phyloP scores from a whole-genome alignment of 1,140 invertebrate genomes.

The Harpegnathos saltator region DNA sequence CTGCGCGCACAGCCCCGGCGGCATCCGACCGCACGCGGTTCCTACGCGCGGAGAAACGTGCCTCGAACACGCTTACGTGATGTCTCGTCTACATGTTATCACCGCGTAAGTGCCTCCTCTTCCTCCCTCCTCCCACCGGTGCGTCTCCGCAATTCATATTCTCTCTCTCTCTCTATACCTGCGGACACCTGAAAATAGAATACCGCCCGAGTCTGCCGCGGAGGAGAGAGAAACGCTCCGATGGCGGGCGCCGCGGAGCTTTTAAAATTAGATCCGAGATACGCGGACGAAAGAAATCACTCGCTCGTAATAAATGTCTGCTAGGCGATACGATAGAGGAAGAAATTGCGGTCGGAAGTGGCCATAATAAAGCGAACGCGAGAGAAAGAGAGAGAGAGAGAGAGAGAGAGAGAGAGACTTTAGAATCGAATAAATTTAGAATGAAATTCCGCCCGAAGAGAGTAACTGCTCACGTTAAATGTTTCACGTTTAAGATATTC shows the following conservation, averaged over 20 bases:
- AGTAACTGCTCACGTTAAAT: neutral
- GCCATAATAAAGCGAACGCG: neutral
- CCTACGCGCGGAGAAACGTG: constrained; percentile 62
- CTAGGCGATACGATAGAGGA: neutral
- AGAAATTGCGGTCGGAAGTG: constrained; percentile 5
- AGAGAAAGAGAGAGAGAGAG: neutral
- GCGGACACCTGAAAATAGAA: constrained; percentile 68
- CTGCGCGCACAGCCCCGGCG: constrained; percentile 10
- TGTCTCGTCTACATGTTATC: constrained; percentile 64
- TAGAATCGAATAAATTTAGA: constrained; percentile 9
- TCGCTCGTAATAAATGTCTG: constrained; percentile 41
- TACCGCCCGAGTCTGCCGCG: constrained; percentile 14
- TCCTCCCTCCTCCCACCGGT: no score
- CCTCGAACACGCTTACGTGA: constrained; percentile 67
- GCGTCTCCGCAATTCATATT: constrained; percentile 66
- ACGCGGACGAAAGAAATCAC: constrained; percentile 16
- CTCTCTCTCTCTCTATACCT: constrained; percentile 59
- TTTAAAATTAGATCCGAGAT: constrained; percentile 32
- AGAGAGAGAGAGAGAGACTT: neutral
- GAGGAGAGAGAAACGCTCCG: constrained; percentile 45
- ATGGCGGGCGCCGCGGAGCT: constrained; percentile 3
- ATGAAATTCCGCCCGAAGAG: neutral
- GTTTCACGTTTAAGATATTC: neutral
- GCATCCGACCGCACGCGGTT: constrained; percentile 11
- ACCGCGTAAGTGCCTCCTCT: constrained; percentile 57